phyloP scores from a whole-genome alignment of 1,140 invertebrate genomes.

The Conopomorpha cramerella region DNA sequence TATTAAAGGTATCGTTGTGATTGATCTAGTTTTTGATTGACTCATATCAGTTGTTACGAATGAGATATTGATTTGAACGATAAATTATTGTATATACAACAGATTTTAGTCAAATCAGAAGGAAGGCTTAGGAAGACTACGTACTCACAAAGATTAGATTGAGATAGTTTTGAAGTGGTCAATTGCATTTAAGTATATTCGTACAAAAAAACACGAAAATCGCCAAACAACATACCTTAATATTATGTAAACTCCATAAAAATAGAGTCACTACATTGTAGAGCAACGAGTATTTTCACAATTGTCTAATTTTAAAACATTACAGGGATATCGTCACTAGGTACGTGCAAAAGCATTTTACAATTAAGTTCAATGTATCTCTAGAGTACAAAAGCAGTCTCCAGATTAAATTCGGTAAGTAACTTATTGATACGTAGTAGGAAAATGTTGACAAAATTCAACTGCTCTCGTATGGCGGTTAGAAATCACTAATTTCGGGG shows the following conservation, averaged over 20 bases:
- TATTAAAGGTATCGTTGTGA: too few relatives aligned
- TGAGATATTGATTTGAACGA: too few relatives aligned
- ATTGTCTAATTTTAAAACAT: slow-evolving; percentile 45
- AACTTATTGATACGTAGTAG: slow-evolving; percentile 40
- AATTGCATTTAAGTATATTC: neutral
- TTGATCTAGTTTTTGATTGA: too few relatives aligned
- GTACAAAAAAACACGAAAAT: neutral
- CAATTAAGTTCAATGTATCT: slow-evolving; percentile 46
- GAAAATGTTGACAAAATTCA: slow-evolving; percentile 10
- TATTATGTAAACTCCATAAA: too few relatives aligned
- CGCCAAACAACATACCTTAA: neutral
- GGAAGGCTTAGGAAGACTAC: too few relatives aligned
- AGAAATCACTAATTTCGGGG: slow-evolving; percentile 67
- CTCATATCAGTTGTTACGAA: too few relatives aligned
- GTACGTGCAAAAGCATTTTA: slow-evolving; percentile 46
- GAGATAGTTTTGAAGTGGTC: neutral
- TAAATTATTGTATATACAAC: too few relatives aligned
- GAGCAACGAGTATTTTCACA: slow-evolving; percentile 5
- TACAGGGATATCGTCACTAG: slow-evolving; percentile 43
- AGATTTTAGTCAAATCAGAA: too few relatives aligned
- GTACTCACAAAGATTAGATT: too few relatives aligned
- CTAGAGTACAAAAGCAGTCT: slow-evolving; percentile 60
- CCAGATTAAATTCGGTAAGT: slow-evolving; percentile 60
- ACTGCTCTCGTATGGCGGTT: too few relatives aligned
- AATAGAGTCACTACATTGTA: slow-evolving; percentile 5